Evolutionary conservation across 2,797 vertebrate species (phyloP).

Genomic region (Schizopygopsis pylzovi): DNA sequence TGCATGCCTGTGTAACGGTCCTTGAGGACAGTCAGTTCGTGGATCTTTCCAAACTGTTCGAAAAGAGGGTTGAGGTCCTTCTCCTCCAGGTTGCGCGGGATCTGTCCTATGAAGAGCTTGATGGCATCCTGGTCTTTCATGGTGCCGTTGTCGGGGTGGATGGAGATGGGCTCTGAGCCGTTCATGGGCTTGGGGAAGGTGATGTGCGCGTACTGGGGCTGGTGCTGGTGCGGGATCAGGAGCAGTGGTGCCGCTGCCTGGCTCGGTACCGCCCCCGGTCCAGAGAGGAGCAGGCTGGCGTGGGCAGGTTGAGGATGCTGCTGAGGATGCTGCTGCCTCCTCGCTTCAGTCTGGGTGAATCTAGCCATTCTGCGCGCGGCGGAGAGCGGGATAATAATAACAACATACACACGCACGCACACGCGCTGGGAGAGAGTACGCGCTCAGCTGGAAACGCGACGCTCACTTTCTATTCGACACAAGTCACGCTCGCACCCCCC

Average conservation of each 20-base stretch:
- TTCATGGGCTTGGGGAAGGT: slow-evolving; percentile 66
- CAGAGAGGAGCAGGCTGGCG: slow-evolving; percentile 75
- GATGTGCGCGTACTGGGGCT: slow-evolving; percentile 62
- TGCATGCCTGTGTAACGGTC: slow-evolving; percentile 89
- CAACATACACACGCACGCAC: slow-evolving; percentile 61
- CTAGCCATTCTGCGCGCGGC: slow-evolving; percentile 80
- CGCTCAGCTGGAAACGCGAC: slow-evolving; percentile 59
- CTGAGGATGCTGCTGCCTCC: slow-evolving; percentile 68
- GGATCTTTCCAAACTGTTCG: slow-evolving; percentile 87
- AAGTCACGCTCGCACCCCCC: slow-evolving; percentile 48
- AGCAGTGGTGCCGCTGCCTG: slow-evolving; percentile 59
- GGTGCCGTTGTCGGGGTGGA: slow-evolving; percentile 74
- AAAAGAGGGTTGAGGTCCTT: slow-evolving; percentile 86
- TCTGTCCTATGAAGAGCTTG: slow-evolving; percentile 88
- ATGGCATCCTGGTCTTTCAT: slow-evolving; percentile 88
- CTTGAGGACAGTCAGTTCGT: slow-evolving; percentile 87
- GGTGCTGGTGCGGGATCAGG: slow-evolving; percentile 41
- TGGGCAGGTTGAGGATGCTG: slow-evolving; percentile 65
- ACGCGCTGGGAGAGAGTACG: slow-evolving; percentile 50
- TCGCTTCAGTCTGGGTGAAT: slow-evolving; percentile 80
- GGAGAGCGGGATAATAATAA: slow-evolving; percentile 68
- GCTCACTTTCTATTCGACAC: slow-evolving; percentile 58
- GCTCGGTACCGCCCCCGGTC: slow-evolving; percentile 66
- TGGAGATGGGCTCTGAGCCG: slow-evolving; percentile 66
- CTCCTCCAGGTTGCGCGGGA: slow-evolving; percentile 87